Percentiles rank a stretch among this genome's conserved stretches.
phyloP scores from a whole-genome alignment of 2,797 vertebrate species.

The Bovichtus diacanthus region DNA sequence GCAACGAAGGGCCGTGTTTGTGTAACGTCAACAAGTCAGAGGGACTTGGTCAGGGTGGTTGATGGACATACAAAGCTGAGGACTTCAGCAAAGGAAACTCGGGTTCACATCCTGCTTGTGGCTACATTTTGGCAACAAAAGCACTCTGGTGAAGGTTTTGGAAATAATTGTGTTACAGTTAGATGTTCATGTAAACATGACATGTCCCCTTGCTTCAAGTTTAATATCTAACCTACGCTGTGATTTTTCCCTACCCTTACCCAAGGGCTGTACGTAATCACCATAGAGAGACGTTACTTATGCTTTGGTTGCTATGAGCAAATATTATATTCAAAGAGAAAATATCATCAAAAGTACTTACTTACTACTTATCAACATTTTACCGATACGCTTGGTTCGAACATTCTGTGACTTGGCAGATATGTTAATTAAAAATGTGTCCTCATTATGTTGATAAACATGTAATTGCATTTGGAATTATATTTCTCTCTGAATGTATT shows the following conservation, averaged over 20 bases:
- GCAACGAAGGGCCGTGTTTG: neutral
- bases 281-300: neutral
- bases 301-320: neutral
- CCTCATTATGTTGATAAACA: neutral
- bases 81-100: neutral
- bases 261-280: neutral
- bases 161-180: no score
- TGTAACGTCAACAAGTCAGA: neutral
- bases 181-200: neutral
- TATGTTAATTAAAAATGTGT: neutral
- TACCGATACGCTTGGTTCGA: neutral
- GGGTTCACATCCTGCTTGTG: neutral
- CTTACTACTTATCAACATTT: no score
- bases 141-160: no score
- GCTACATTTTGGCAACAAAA: neutral
- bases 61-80: neutral
- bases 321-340: neutral
- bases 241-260: neutral
- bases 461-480: neutral
- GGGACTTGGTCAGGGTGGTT: no score
- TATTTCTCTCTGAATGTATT: neutral
- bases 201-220: neutral
- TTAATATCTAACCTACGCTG: neutral
- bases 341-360: no score
- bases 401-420: conserved; percentile 1